Conservation (phyloP, 92 coral and sea anemone genomes). For the Chrysogorgia sp. region DNA sequence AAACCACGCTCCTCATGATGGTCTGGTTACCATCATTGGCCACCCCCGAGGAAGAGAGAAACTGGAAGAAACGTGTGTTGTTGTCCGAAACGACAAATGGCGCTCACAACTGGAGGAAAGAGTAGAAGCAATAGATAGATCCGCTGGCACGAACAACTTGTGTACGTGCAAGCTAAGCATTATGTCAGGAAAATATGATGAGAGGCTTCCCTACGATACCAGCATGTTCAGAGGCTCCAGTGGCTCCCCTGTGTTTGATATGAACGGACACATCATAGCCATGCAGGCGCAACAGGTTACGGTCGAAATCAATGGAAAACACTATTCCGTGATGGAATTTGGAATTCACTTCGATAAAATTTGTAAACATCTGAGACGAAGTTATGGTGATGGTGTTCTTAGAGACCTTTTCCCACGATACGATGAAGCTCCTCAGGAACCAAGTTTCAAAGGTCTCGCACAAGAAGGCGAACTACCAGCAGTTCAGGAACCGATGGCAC, state of each 20-base stretch:
- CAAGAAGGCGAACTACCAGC: no score
- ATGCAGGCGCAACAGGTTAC: neutral
- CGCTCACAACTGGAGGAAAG: neutral
- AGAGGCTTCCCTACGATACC: slow-evolving; percentile 9
- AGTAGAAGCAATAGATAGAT: neutral
- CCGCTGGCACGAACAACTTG: neutral
- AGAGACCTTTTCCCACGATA: no score
- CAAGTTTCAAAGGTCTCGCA: no score
- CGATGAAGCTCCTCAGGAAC: no score
- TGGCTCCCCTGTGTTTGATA: slow-evolving; percentile 22
- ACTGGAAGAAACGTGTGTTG: neutral
- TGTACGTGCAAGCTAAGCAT: neutral
- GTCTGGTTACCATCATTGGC: slow-evolving; percentile 3
- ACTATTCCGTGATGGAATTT: no score
- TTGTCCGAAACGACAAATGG: neutral
- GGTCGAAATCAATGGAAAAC: no score
- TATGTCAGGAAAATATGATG: neutral
- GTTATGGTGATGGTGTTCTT: no score
- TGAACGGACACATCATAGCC: neutral
- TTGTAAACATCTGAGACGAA: no score
- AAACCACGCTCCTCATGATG: neutral
- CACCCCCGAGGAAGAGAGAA: slow-evolving; percentile 11
- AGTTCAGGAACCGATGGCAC: no score
- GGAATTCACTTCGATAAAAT: no score
- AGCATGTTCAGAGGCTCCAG: neutral